A percentile compares a stretch with the other conserved stretches of the same genome.
These are phyloP conservation scores for Drosophila littoralis DNA, from an alignment of 1,140 invertebrate species.

Conservation along the genomic window DNA sequence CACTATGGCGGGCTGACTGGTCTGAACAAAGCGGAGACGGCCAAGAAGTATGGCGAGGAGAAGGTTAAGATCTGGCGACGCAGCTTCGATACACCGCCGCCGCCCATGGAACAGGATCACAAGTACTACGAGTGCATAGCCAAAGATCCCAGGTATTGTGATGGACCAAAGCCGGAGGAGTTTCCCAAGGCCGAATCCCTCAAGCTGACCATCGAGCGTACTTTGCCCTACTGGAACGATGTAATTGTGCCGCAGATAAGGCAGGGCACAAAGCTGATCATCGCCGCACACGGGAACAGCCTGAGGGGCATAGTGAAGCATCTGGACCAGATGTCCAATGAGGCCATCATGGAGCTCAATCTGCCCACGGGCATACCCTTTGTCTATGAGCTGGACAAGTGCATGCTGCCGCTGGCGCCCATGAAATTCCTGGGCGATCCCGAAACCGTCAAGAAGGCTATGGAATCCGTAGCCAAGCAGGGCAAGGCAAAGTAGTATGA, in stretches of 20 bases:
- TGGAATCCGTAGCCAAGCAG: conserved; percentile 95
- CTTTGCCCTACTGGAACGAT: conserved; percentile 97
- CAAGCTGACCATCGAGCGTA: conserved; percentile 94
- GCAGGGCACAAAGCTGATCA: conserved; percentile 93
- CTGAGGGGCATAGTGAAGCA: conserved; percentile 97
- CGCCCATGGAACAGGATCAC: conserved; percentile 93
- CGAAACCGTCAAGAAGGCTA: conserved; percentile 96
- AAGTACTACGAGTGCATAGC: conserved; percentile 93
- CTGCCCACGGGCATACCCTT: conserved; percentile 98
- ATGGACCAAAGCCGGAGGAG: conserved; percentile 90
- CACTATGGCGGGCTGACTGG: conserved; percentile 98
- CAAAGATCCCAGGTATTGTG: conserved; percentile 91
- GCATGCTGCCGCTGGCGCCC: conserved; percentile 94
- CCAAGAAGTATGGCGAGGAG: conserved; percentile 96
- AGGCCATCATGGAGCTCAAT: conserved; percentile 95
- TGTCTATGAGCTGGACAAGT: conserved; percentile 95
- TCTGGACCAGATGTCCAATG: conserved; percentile 92
- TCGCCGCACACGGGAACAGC: conserved; percentile 98
- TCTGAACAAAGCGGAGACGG: conserved; percentile 97
- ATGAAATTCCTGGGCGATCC: conserved; percentile 97
- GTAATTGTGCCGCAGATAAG: conserved; percentile 95
- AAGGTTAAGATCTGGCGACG: conserved; percentile 97
- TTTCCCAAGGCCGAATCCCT: conserved; percentile 97
- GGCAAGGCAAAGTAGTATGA: conserved; percentile 88
- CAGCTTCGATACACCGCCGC: conserved; percentile 96